Evolutionary conservation across 35 echinoderm and acorn worm genomes (phyloP), one percentile per base, ranked within the genome.

Genomic region (Heliocidaris tuberculata): DNA sequence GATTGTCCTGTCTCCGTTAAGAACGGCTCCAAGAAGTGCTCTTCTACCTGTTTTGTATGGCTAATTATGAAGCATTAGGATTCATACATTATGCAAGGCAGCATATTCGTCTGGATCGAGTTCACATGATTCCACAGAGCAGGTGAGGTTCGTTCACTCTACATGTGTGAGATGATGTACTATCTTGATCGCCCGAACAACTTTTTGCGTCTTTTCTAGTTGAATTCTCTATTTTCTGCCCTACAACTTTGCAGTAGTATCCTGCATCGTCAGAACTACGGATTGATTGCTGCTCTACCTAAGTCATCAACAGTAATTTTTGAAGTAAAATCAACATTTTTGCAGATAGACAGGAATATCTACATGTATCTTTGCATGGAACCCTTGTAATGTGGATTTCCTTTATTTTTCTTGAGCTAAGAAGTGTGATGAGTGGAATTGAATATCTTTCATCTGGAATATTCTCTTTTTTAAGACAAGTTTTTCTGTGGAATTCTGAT

Each of bases 1-100:
- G 65, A 27, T n/a, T 8, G 17, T 78, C 65, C 4, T 78, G 19
- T 78, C 17, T 78, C 17, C 3, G 17, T 78, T 42, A 6, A 78
- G 65, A 78, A 78, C 17, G 65, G 21, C 65, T 24, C 65, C 65
- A 78, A 78, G 65, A n/a, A 78, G 65, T 24, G 65, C 65, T n/a
- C 21, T 78, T 27, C 65, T 27, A n/a, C 65, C 65, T 78, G 65
- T 78, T 7, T 19, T 78, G 65, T 78, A n/a, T 78, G 65, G 65
- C 65, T 78, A 78, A 78, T 78, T 78, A 78, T 78, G 65, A 78
- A 78, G 65, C 65, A 78, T 78, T 78, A 78, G 65, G 65, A 78
- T 78, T 27, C 65, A 78, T 78, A n/a, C 21, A 78, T 78, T 78
- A 78, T 78, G 21, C 65, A 78, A 78, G 27, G 65, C 65, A 27